Conservation (phyloP, 2,888 invertebrate genomes). For the Brachyopa scutellaris region DNA sequence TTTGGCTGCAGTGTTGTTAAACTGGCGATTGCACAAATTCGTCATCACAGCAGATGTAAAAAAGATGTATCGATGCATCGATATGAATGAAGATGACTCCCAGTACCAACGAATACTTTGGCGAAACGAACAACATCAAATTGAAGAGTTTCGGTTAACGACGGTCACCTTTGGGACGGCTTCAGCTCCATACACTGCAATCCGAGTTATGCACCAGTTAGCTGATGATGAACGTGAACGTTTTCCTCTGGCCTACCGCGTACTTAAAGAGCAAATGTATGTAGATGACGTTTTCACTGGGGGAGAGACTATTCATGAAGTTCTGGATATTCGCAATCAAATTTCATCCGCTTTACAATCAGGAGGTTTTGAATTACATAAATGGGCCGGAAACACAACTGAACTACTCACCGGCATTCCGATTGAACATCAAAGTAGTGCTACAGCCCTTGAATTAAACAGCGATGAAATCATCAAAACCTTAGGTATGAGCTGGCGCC, state of each 20-base stretch:
- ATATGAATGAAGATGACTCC: conserved; percentile 28
- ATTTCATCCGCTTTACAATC: neutral
- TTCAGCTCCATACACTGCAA: conserved; percentile 35
- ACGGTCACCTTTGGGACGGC: conserved; percentile 44
- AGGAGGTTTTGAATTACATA: conserved; percentile 40
- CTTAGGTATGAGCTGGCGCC: conserved; percentile 48
- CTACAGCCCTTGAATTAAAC: conserved; percentile 12
- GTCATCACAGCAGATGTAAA: conserved; percentile 36
- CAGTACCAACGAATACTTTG: conserved; percentile 36
- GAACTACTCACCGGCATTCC: conserved; percentile 12
- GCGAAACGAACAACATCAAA: conserved; percentile 10
- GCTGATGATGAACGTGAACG: conserved; percentile 24
- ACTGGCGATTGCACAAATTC: conserved; percentile 33
- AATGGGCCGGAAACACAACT: conserved; percentile 25
- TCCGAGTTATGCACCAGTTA: conserved; percentile 31
- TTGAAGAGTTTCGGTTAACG: conserved; percentile 18
- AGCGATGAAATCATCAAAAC: conserved; percentile 29
- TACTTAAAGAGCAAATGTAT: conserved; percentile 8
- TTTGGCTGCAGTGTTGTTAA: conserved; percentile 20
- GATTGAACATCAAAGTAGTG: conserved; percentile 11
- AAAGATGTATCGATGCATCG: conserved; percentile 42
- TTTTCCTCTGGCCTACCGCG: conserved; percentile 8
- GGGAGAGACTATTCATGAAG: neutral
- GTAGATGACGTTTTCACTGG: conserved; percentile 28
- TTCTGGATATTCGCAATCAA: neutral